Evolutionary conservation across 1,140 invertebrate species (phyloP), one percentile per base, ranked within the genome.

Genomic region (Ceratina japonica): DNA sequence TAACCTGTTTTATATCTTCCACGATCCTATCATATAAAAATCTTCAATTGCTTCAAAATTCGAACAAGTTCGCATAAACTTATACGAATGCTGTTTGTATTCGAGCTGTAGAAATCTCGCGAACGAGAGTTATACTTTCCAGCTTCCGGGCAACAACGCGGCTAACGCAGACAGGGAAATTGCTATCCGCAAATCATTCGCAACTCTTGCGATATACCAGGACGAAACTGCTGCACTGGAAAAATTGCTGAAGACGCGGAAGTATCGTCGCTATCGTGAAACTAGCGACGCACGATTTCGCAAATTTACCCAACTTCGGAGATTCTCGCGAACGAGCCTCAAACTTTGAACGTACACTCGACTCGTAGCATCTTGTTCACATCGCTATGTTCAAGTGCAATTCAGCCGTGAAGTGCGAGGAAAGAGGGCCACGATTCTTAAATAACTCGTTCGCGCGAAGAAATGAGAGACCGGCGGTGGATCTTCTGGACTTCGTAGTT

Each of bases 391-490:
- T 16, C 56, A 52, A 54, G 22, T 56, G 69, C 69, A 24, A 63
- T 72, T 72, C 59, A 20, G 49, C 18, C 22, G 24, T 49, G 16
- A 37, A n/a, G 15, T 51, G 44, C 16, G 4, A 59, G 56, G 20
- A 0, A 7, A 27, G 66, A 2, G 16, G 13, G 20, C 18, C 20
- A 18, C 44, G 24, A 22, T 56, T 63, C 49, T 62, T 72, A 63
- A 78, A 56, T 69, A 78, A 44, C 27, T 78, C 69, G 68, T 79
- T 74, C 37, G 51, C 20, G 3, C 37, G 27, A 15, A 37, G 70
- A 52, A 74, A 74, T 62, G 37, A 66, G 27, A 49, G 54, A 56
- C 12, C 16, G 18, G 51, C 37, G 37, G 62, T 52, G 20, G 20
- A 59, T 27, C 56, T n/a, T 16, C 37, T 31, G 58, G 20, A 31